Conservation (phyloP, 2,113 vertebrate species). For the Chunga burmeisteri region DNA sequence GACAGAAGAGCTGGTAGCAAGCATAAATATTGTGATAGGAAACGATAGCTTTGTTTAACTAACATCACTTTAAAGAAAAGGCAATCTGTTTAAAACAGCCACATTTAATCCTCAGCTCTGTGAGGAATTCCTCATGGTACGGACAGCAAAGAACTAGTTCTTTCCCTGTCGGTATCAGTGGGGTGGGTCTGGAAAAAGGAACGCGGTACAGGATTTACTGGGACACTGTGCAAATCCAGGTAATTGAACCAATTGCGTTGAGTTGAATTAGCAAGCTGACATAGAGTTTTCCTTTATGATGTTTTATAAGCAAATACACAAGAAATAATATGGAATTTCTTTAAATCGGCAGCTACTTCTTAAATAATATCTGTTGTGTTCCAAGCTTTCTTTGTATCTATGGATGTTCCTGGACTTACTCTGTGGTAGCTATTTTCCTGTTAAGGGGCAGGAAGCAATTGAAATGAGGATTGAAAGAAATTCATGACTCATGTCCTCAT, state of each 20-base stretch:
- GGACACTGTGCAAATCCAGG: background rate
- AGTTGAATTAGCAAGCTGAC: background rate
- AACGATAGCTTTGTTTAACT: constrained; percentile 62
- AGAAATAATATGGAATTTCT: background rate
- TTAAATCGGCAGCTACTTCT: background rate
- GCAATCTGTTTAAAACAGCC: constrained; percentile 46
- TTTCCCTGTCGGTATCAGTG: background rate
- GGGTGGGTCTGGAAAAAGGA: constrained; percentile 19
- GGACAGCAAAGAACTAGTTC: background rate
- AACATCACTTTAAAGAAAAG: constrained; percentile 49
- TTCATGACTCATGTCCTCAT: constrained; percentile 53
- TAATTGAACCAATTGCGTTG: background rate
- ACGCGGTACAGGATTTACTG: background rate
- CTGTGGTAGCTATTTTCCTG: constrained; percentile 49
- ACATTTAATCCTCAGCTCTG: constrained; percentile 40
- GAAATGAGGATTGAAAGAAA: constrained; percentile 33
- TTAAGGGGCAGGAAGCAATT: constrained; percentile 38
- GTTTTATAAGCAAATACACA: background rate
- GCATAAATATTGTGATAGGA: constrained; percentile 68
- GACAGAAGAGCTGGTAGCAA: constrained; percentile 52
- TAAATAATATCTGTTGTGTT: constrained; percentile 1
- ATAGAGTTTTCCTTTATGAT: background rate
- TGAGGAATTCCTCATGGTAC: constrained; percentile 1
- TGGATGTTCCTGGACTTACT: constrained; percentile 4
- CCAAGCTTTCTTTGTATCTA: background rate